Base-by-base conservation (phyloP, 2,797 vertebrate genomes). In the Sylvia borin region DNA sequence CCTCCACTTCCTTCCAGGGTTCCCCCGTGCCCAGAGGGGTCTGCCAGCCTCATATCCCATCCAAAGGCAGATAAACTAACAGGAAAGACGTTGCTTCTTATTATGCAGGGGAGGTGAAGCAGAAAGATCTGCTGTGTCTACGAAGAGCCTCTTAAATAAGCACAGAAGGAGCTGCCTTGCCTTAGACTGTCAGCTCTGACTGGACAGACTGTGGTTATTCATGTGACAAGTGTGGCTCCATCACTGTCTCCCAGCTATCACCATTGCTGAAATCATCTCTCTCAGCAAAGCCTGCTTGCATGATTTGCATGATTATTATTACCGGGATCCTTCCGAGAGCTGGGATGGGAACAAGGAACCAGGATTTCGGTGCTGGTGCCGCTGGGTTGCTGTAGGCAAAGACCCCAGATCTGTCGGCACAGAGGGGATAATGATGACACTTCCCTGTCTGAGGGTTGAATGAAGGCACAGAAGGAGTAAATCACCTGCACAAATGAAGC, bases 121-220 rank as follows among this genome's bases (percentile, higher is more conserved):
- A 85, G 88, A 95, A 90, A 85, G 88, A 81, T 88, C 85, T 73
- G 92, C 79, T 42, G 48, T 81, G 83, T 25, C 66, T 79, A 19
- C 1, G 31, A 74, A 54, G 76, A 32, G 62, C 51, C 10, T 32
- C 47, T 87, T 47, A 86, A 84, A 88, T 54, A 27, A 2, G 71
- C 45, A 42, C 83, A 66, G 88, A 66, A 90, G 73, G 66, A 58
- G 85, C 71, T 88, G 79, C 64, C 43, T 64, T 92, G 80, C 90
- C 60, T 17, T 40, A 20, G 73, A 32, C 73, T 76, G 85, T 88
- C 79, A 54, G 62, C 62, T 40, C 79, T 34, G 74, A 29, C 83
- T 70, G 90, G 92, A 20, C 70, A 54, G 93, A 6, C 82, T 88
- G 73, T 67, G 43, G 74, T 62, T 84, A 66, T 54, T 74, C 61